These are phyloP conservation scores for Agonopterix alstromeriana DNA, from an alignment of 2,888 invertebrate genomes.

Conservation along the genomic window DNA sequence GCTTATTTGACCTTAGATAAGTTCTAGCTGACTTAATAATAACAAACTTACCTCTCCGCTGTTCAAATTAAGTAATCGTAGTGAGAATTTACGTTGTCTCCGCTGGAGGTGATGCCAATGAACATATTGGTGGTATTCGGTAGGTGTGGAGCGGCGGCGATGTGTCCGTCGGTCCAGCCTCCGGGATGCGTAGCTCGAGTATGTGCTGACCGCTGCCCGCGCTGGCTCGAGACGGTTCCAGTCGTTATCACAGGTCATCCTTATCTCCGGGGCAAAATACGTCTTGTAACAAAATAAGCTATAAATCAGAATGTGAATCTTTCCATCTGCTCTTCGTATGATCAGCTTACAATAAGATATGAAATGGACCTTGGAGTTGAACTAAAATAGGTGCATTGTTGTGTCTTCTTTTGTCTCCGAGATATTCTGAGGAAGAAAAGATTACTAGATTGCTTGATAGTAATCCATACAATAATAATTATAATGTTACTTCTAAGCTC, in stretches of 20 bases:
- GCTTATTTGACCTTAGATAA: conserved; percentile 35
- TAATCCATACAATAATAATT: too few species aligned
- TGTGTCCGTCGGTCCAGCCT: conserved; percentile 25
- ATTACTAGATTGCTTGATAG: too few species aligned
- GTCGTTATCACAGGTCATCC: conserved; percentile 57
- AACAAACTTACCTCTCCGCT: conserved; percentile 41
- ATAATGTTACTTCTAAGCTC: too few species aligned
- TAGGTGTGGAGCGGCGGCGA: conserved; percentile 12
- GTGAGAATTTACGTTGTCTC: conserved; percentile 70
- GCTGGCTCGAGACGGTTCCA: conserved; percentile 31
- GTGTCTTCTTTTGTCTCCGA: too few species aligned
- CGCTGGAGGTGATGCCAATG: conserved; percentile 70
- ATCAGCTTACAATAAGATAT: too few species aligned
- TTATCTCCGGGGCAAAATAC: conserved; percentile 57
- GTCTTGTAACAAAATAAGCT: conserved; percentile 40
- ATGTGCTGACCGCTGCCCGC: conserved; percentile 20
- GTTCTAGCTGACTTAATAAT: conserved; percentile 19
- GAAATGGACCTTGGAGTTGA: too few species aligned
- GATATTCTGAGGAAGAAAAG: too few species aligned
- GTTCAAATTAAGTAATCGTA: conserved; percentile 74
- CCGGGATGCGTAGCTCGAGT: conserved; percentile 24
- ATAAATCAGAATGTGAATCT: conserved; percentile 6
- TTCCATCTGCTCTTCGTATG: conserved; percentile 1
- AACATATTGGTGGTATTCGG: conserved; percentile 54
- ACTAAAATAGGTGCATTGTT: too few species aligned